Conservation (phyloP, 2,113 vertebrate genomes). For the Dipodomys merriami region DNA sequence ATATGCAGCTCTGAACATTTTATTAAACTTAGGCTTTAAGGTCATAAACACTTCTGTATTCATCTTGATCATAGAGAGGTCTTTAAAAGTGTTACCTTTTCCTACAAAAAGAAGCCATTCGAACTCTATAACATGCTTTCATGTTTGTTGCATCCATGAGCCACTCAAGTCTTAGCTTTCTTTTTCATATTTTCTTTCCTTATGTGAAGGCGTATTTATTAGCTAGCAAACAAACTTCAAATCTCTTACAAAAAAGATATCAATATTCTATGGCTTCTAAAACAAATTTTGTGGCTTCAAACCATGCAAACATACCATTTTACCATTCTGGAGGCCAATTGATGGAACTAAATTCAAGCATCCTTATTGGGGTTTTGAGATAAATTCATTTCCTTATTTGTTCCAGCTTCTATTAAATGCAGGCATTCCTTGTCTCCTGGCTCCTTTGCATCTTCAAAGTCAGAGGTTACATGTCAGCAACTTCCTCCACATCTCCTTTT, state of each 20-base stretch:
- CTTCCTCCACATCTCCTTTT: neutral
- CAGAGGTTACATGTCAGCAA: neutral
- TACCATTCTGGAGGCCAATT: neutral
- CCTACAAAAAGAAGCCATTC: neutral
- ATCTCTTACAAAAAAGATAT: neutral
- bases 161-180: neutral
- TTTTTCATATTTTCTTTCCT: neutral
- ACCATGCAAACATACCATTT: neutral
- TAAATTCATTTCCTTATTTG: neutral
- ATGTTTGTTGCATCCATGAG: neutral
- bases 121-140: neutral
- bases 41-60: neutral
- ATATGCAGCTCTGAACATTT: neutral
- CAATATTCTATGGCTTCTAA: neutral
- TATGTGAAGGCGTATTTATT: neutral
- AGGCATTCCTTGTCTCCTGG: neutral
- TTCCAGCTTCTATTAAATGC: neutral
- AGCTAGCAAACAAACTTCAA: neutral
- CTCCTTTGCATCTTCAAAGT: neutral
- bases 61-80: neutral
- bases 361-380: neutral
- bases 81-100: neutral
- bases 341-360: neutral
- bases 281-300: constrained; percentile 29
- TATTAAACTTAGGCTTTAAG: neutral